Conservation (phyloP, 2,888 invertebrate species). For the Adela reaumurella region DNA sequence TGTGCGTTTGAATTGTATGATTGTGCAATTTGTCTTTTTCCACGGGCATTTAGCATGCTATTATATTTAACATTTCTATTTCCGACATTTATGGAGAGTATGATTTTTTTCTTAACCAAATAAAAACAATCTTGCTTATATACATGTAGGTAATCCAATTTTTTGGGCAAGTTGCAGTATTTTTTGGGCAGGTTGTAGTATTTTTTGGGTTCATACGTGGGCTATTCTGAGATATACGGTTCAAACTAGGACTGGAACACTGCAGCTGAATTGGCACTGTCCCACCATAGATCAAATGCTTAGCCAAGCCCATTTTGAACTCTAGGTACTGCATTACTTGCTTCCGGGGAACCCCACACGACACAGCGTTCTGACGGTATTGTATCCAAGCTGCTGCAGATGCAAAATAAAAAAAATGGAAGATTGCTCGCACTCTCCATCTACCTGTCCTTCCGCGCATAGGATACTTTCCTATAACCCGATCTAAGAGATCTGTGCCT, state of each 20-base stretch:
- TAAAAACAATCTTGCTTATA: no score
- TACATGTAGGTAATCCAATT: no score
- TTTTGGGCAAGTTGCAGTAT: no score
- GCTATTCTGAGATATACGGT: conserved; percentile 1
- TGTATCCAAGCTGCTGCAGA: conserved; percentile 1
- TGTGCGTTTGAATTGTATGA: no score
- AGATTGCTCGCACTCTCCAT: background rate
- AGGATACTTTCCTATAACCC: background rate
- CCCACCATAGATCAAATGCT: background rate
- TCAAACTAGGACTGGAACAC: conserved; percentile 1
- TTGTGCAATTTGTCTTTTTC: no score
- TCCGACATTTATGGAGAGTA: no score
- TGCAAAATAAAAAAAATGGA: background rate
- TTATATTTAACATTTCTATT: no score
- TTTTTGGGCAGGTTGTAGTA: background rate
- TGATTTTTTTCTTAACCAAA: no score
- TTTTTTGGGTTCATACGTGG: conserved; percentile 1
- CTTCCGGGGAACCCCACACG: background rate
- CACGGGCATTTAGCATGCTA: no score
- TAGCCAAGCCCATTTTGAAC: background rate
- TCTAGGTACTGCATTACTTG: background rate
- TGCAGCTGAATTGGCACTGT: background rate
- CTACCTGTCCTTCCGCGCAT: conserved; percentile 1
- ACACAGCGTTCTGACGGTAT: background rate
- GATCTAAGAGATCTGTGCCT: background rate